Evolutionary conservation across 2,888 invertebrate genomes (phyloP).

Genomic region (Dryococelus australis): DNA sequence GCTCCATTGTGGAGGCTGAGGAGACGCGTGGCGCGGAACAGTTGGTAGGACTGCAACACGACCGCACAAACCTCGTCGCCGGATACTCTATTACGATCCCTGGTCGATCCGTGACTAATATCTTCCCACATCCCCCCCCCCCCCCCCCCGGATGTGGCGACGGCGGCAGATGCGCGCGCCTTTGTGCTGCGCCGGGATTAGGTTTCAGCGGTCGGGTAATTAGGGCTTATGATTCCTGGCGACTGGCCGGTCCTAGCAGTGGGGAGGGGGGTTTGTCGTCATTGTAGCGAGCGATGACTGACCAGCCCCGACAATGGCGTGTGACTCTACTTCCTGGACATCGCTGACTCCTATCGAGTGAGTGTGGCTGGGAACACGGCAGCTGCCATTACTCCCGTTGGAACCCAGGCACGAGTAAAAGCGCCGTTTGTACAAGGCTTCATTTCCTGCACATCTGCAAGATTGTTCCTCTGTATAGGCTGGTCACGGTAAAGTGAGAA

Average conservation of each 20-base stretch:
- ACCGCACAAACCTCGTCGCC: background rate
- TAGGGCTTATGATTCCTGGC: conserved; percentile 7
- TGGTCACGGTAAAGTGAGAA: too few species aligned
- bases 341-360: too few species aligned
- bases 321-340: too few species aligned
- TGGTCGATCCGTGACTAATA: conserved; percentile 3
- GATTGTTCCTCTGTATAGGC: too few species aligned
- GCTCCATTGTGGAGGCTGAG: background rate
- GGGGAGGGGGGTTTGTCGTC: background rate
- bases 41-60: background rate
- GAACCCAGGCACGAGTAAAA: too few species aligned
- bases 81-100: background rate
- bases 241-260: background rate
- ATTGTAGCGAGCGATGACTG: background rate
- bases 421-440: too few species aligned
- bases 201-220: background rate
- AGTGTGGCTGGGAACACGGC: too few species aligned
- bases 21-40: background rate
- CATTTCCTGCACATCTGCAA: too few species aligned
- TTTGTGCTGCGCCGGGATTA: background rate
- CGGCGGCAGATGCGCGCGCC: background rate
- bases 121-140: background rate
- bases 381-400: too few species aligned
- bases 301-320: background rate
- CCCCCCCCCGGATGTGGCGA: background rate